Evolutionary conservation across 2,113 vertebrate genomes (phyloP).

Genomic region (Periophthalmodon schlosseri): DNA sequence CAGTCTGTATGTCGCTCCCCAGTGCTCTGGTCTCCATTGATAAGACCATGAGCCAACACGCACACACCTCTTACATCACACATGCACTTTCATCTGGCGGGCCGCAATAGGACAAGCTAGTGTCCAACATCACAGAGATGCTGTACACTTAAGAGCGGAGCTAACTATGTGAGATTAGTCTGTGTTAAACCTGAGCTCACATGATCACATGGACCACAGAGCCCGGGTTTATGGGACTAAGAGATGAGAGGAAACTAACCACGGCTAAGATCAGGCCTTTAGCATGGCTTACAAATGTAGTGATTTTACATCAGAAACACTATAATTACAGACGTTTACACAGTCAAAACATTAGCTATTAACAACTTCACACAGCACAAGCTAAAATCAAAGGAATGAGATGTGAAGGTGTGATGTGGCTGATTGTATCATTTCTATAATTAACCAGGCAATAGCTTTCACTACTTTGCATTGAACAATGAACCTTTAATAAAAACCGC

Average conservation of each 20-base stretch:
- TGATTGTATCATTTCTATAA: background rate
- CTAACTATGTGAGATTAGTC: constrained; percentile 65
- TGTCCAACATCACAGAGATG: constrained; percentile 61
- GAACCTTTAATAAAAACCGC: too few relatives aligned
- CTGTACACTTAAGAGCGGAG: constrained; percentile 49
- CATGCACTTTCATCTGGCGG: constrained; percentile 64
- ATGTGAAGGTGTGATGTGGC: background rate
- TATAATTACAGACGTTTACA: background rate
- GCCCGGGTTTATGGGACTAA: constrained; percentile 48
- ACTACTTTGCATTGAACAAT: too few relatives aligned
- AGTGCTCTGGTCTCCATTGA: constrained; percentile 73
- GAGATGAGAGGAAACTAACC: constrained; percentile 57
- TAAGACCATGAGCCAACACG: constrained; percentile 72
- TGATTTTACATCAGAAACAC: background rate
- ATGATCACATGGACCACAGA: constrained; percentile 50
- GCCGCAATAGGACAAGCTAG: constrained; percentile 45
- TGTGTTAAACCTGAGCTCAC: constrained; percentile 58
- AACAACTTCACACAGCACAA: background rate
- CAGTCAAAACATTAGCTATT: background rate
- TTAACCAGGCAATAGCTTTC: background rate
- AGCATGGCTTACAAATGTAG: constrained; percentile 27
- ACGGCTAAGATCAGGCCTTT: constrained; percentile 42
- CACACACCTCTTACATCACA: constrained; percentile 74
- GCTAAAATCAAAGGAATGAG: background rate
- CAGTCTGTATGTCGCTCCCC: constrained; percentile 71